A percentile compares a stretch with the other conserved stretches of the same genome.
Evolutionary conservation across 2,113 vertebrate species (phyloP).

Genomic region (Toxotes jaculatrix): DNA sequence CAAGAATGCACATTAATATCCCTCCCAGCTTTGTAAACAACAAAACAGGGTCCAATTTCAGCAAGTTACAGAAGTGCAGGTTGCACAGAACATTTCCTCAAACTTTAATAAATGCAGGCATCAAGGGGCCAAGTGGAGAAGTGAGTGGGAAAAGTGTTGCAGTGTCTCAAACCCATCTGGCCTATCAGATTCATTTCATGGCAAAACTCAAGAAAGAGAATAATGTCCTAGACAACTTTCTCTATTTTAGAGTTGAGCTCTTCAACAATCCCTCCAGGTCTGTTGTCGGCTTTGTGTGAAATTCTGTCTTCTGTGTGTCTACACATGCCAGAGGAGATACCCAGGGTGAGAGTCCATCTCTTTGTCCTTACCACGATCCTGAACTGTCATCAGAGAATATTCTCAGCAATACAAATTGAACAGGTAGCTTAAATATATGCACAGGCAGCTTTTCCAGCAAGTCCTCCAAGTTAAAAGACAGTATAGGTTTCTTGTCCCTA

Average conservation of each 20-base stretch:
- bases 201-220: slow-evolving; percentile 4
- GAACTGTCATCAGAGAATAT: slow-evolving; percentile 3
- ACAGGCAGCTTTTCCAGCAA: no score
- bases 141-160: not conserved
- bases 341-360: slow-evolving; percentile 35
- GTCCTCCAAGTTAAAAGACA: no score
- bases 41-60: not conserved
- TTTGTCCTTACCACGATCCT: slow-evolving; percentile 6
- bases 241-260: slow-evolving; percentile 18
- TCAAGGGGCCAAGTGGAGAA: slow-evolving; percentile 66
- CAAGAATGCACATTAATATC: not conserved
- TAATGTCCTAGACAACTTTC: slow-evolving; percentile 5
- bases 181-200: slow-evolving; percentile 19
- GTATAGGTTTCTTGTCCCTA: no score
- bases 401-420: slow-evolving; percentile 6
- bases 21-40: slow-evolving; percentile 33
- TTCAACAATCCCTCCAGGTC: slow-evolving; percentile 3
- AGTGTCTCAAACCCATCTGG: not conserved
- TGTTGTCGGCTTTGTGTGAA: slow-evolving; percentile 55
- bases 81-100: slow-evolving; percentile 34
- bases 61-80: not conserved
- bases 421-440: not conserved
- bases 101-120: slow-evolving; percentile 48
- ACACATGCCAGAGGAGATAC: slow-evolving; percentile 48
- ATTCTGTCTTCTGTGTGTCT: slow-evolving; percentile 59